phyloP scores from a whole-genome alignment of 2,888 invertebrate species.

The Griposia aprilina region DNA sequence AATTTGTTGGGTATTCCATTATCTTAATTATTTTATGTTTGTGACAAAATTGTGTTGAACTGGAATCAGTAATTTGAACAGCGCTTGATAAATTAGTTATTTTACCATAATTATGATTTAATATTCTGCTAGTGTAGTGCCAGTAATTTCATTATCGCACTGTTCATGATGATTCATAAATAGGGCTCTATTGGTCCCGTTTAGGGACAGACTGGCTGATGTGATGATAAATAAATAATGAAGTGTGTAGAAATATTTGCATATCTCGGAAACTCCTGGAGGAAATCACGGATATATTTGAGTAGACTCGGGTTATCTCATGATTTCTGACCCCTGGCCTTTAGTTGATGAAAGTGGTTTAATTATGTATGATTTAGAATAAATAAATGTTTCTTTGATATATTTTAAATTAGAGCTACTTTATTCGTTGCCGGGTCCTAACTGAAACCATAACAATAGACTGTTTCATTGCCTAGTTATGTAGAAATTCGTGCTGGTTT shows the following conservation, averaged over 20 bases:
- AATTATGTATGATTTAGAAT: conserved; percentile 41
- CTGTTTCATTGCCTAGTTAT: neutral
- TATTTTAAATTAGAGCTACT: neutral
- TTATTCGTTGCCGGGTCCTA: neutral
- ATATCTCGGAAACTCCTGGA: conserved; percentile 51
- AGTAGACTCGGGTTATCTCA: conserved; percentile 33
- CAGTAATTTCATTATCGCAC: conserved; percentile 38
- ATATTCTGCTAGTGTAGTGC: conserved; percentile 32
- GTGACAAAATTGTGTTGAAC: conserved; percentile 15
- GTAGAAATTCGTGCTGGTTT: no score
- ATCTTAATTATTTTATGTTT: conserved; percentile 23
- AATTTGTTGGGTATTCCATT: conserved; percentile 12
- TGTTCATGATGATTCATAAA: conserved; percentile 44
- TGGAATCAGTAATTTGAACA: conserved; percentile 19
- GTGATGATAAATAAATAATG: conserved; percentile 54
- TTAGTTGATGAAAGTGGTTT: conserved; percentile 13
- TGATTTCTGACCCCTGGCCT: conserved; percentile 30
- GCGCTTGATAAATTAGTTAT: conserved; percentile 37
- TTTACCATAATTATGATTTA: conserved; percentile 43
- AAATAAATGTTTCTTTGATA: conserved; percentile 13
- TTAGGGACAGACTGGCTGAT: conserved; percentile 21
- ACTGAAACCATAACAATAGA: neutral
- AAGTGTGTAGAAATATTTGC: conserved; percentile 48
- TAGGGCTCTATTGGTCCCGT: conserved; percentile 19
- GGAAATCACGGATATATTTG: conserved; percentile 50